Evolutionary conservation across 2,888 invertebrate genomes (phyloP).

Genomic region (Patella ulyssiponensis): DNA sequence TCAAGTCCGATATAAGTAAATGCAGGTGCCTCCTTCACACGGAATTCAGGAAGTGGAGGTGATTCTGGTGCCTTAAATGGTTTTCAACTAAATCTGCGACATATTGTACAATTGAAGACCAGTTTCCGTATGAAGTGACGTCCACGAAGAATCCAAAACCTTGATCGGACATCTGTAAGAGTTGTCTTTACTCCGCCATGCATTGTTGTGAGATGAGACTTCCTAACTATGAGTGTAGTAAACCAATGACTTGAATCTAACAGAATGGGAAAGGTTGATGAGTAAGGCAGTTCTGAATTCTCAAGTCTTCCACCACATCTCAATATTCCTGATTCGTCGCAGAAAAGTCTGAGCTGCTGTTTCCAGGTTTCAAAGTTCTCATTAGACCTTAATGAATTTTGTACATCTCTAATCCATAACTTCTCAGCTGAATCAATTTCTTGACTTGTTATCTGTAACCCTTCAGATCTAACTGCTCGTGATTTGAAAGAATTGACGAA

Average conservation of each 20-base stretch:
- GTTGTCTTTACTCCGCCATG: not conserved
- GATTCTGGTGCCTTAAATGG: not conserved
- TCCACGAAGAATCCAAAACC: not conserved
- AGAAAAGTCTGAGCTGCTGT: no score
- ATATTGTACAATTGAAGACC: not conserved
- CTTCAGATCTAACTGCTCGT: no score
- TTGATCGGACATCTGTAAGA: not conserved
- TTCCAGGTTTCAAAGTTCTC: no score
- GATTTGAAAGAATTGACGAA: no score
- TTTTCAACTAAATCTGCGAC: conserved; percentile 4
- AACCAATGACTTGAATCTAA: not conserved
- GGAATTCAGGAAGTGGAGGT: not conserved
- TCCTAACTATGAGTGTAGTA: not conserved
- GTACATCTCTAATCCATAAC: no score
- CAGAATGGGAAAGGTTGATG: conserved; percentile 1
- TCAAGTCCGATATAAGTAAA: conserved; percentile 15
- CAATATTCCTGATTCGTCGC: no score
- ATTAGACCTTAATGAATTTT: no score
- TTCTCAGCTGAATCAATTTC: no score
- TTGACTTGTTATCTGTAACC: no score
- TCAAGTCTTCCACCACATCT: no score
- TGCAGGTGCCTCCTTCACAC: not conserved
- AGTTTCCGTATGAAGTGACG: not conserved
- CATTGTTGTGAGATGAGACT: not conserved
- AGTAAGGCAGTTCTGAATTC: not conserved